Evolutionary conservation across 2,888 invertebrate species (phyloP).

Genomic region (Patella depressa): DNA sequence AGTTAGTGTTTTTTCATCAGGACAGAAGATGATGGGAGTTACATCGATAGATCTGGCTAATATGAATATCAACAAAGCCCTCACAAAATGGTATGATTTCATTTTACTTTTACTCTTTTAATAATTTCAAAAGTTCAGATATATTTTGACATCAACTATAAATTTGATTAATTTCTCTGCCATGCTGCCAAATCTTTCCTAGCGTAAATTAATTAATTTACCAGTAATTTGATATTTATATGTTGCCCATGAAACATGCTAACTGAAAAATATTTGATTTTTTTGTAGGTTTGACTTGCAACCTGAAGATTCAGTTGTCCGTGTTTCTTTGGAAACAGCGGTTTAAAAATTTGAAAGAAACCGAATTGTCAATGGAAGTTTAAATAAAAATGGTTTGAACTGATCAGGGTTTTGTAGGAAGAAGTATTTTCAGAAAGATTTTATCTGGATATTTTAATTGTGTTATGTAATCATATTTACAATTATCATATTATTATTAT

Average conservation of each 20-base stretch:
- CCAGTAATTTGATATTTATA: not conserved
- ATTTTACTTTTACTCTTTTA: too few species aligned
- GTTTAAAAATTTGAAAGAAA: slow-evolving; percentile 18
- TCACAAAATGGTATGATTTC: slow-evolving; percentile 78
- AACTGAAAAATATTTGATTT: not conserved
- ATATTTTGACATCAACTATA: not conserved
- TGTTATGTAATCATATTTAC: too few species aligned
- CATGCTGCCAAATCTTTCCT: not conserved
- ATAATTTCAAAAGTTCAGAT: not conserved
- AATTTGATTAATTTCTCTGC: not conserved
- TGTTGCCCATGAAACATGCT: too few species aligned
- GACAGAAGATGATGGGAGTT: slow-evolving; percentile 78
- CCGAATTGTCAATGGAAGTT: too few species aligned
- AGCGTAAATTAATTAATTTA: not conserved
- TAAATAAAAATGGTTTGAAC: too few species aligned
- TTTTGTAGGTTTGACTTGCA: slow-evolving; percentile 52
- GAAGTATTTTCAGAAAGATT: too few species aligned
- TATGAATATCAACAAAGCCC: slow-evolving; percentile 79
- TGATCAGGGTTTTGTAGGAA: too few species aligned
- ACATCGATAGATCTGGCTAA: slow-evolving; percentile 79
- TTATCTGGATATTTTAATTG: too few species aligned
- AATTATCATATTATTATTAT: too few species aligned
- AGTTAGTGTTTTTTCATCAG: slow-evolving; percentile 80
- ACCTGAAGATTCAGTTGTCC: slow-evolving; percentile 45
- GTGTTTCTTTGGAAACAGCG: slow-evolving; percentile 39